Conservation (phyloP, 2,888 invertebrate genomes). For the Idaea dimidiata region DNA sequence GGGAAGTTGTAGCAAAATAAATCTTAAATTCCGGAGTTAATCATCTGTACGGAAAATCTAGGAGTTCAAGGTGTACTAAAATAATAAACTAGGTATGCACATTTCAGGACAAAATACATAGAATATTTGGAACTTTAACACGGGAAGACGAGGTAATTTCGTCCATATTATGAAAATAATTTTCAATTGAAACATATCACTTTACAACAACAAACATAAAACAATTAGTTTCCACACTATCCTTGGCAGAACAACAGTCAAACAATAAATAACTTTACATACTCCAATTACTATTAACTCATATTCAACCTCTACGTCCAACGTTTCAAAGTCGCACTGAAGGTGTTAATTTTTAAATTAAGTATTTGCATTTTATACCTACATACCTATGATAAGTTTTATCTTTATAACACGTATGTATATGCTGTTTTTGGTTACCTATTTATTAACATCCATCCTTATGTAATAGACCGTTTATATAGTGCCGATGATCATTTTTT, state of each 20-base stretch:
- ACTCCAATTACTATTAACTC: neutral
- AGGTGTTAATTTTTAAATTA: neutral
- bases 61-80: too few species aligned
- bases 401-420: neutral
- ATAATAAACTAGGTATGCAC: too few species aligned
- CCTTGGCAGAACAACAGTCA: neutral
- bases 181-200: neutral
- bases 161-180: neutral
- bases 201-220: neutral
- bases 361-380: neutral
- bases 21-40: too few species aligned
- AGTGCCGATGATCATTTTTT: too few species aligned
- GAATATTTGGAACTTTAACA: too few species aligned
- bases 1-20: too few species aligned
- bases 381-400: neutral
- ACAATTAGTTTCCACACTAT: neutral
- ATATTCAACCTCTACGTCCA: neutral
- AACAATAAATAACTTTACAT: neutral
- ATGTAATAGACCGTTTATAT: too few species aligned
- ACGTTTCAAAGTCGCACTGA: neutral
- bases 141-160: too few species aligned
- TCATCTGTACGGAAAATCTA: too few species aligned
- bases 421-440: neutral
- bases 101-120: too few species aligned
- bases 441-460: neutral